Evolutionary conservation across 2,888 invertebrate genomes (phyloP), one percentile per base, ranked within the genome.

Genomic region (Mimumesa dahlbomi): DNA sequence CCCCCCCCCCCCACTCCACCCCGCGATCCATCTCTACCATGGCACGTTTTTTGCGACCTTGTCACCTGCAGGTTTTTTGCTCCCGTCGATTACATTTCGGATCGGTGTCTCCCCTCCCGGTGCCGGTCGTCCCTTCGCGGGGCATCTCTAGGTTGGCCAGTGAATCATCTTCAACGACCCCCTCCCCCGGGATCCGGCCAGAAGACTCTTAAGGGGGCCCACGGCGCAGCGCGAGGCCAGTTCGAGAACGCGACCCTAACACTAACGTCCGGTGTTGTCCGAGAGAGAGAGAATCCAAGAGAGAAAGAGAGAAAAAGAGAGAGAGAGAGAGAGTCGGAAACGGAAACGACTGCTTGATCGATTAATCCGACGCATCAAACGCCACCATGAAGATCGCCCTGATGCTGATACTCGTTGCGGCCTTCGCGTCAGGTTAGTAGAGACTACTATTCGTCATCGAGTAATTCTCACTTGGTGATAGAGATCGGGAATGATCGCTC

Each of bases 341-440:
- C 86, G 84, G 83, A 85, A 85, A 82, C 81, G 74, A 62, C 80
- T 79, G 78, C 74, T 82, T 80, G 70, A 80, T 78, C 75, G 77
- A 84, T 82, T 81, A 74, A 76, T 73, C n/a, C 72, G 53, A 75
- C 76, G 57, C 56, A 85, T 85, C 85, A 88, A 77, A 80, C 89
- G 86, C 85, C 86, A 88, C 77, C 77, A 87, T 92, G 87, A 88
- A 92, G 87, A 91, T 92, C 86, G 89, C 91, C 85, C 90, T 91
- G 87, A 87, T 92, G 81, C 85, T 92, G 89, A 90, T 92, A 84
- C 88, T 90, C 87, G 91, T 91, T 88, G 91, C 91, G 83, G 90
- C 90, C 83, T 91, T 92, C 69, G 90, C 90, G 56, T 90, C 92
- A 91, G 92, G 92, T 92, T 90, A 83, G 91, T 91, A 71, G 0